Base-by-base conservation (phyloP, 1,140 invertebrate species). In the Drosophila burlai region DNA sequence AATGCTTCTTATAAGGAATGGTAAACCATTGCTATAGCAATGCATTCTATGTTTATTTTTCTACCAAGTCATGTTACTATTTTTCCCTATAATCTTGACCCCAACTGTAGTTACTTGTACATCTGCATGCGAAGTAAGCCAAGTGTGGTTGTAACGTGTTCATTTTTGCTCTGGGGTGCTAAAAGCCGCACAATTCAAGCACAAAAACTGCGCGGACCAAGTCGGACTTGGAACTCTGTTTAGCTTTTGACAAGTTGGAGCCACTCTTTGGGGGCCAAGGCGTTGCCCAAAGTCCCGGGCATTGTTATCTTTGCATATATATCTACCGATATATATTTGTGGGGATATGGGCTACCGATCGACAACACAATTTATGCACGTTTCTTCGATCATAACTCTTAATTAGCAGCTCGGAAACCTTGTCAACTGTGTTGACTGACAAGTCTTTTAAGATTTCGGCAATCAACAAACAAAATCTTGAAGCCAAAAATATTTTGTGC, bases 401-500 rank as follows among this genome's bases (percentile, higher is more conserved):
- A 87, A 87, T 87, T 87, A 87, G 81, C 81, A 36, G 69, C 71
- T 68, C 45, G 66, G 57, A 75, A 90, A 89, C 85, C 84, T 90
- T 87, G 84, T 87, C 84, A 87, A 89, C 81, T 65, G 83, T 84
- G 84, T 90, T 87, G 84, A 87, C 83, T 90, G 84, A 87, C 84
- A 87, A 87, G 81, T 84, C 84, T 90, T 81, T 87, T 84, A 87
- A 66, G 81, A 76, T 89, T 84, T 89, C 77, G 80, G 55, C 84
- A 89, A 83, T 87, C 84, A 75, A 62, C 76, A 77, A 77, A 76
- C 75, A 61, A 29, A 77, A 77, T 71, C 67, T 68, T 46, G 18
- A 74, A 71, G 58, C 47, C 43, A 78, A 61, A 77, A 61, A 62
- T 47, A 83, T 67, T 66, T 80, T 74, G 64, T 83, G 80, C 83